Conservation (phyloP, 2,888 invertebrate genomes). For the Lepidochitona cinerea region DNA sequence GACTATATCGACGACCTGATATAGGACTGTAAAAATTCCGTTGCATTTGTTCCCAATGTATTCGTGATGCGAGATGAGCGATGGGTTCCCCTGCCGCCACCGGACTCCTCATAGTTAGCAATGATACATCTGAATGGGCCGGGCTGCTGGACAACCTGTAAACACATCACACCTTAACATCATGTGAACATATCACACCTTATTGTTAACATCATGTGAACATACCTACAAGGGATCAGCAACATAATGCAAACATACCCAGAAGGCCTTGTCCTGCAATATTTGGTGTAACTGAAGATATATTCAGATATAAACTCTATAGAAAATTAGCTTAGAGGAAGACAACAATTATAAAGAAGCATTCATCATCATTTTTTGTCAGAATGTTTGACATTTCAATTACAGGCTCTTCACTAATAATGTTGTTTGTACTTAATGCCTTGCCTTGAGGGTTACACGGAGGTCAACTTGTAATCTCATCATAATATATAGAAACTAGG, state of each 20-base stretch:
- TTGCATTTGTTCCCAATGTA: constrained; percentile 67
- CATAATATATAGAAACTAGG: no score
- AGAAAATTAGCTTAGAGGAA: background rate
- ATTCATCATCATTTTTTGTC: background rate
- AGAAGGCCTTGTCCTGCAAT: no score
- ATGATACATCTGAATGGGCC: constrained; percentile 60
- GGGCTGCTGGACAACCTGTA: constrained; percentile 56
- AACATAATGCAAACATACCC: no score
- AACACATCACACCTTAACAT: background rate
- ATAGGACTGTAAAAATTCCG: constrained; percentile 53
- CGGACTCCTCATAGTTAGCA: constrained; percentile 59
- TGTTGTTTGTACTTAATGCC: background rate
- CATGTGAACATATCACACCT: no score
- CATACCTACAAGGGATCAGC: no score
- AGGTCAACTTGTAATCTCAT: background rate
- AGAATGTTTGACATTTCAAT: constrained; percentile 1
- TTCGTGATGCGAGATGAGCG: constrained; percentile 62
- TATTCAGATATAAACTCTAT: background rate
- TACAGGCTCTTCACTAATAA: background rate
- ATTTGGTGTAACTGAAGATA: background rate
- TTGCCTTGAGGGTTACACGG: background rate
- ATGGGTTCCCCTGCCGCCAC: constrained; percentile 56
- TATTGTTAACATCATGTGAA: no score
- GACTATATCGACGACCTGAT: constrained; percentile 56
- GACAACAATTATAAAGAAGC: background rate